phyloP scores from a whole-genome alignment of 2,113 vertebrate species.

The Otocyon megalotis region DNA sequence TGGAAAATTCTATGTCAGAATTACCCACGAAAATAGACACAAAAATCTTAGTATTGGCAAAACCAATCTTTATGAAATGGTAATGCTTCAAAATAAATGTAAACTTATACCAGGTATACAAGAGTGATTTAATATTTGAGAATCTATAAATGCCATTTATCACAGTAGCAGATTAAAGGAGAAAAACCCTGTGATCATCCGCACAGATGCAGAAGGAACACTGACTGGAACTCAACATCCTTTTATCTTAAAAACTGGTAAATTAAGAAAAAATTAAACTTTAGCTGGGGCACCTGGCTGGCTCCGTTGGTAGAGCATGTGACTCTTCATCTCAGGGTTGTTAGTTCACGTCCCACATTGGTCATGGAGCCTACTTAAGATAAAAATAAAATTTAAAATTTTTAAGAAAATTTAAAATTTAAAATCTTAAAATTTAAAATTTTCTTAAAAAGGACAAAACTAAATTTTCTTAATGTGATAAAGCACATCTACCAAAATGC shows the following conservation, averaged over 20 bases:
- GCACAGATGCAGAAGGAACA: neutral
- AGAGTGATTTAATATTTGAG: neutral
- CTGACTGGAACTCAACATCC: neutral
- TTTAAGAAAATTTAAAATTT: too few relatives aligned
- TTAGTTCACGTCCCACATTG: neutral
- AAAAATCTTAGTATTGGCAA: neutral
- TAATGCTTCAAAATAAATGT: neutral
- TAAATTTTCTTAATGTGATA: neutral
- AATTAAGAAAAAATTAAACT: neutral
- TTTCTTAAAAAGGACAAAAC: neutral
- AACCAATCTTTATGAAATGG: neutral
- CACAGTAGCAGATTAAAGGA: neutral
- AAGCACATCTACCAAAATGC: neutral
- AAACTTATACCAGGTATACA: neutral
- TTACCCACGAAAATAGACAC: neutral
- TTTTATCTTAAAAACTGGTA: neutral
- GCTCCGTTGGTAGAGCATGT: fast-evolving
- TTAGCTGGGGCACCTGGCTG: neutral
- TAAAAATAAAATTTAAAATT: neutral
- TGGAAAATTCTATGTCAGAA: neutral
- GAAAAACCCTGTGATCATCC: neutral
- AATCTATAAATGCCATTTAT: neutral
- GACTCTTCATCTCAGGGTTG: neutral
- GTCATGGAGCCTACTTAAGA: neutral
- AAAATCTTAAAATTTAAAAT: too few relatives aligned